Conservation (phyloP, 2,113 vertebrate species). For the Nematolebias whitei region DNA sequence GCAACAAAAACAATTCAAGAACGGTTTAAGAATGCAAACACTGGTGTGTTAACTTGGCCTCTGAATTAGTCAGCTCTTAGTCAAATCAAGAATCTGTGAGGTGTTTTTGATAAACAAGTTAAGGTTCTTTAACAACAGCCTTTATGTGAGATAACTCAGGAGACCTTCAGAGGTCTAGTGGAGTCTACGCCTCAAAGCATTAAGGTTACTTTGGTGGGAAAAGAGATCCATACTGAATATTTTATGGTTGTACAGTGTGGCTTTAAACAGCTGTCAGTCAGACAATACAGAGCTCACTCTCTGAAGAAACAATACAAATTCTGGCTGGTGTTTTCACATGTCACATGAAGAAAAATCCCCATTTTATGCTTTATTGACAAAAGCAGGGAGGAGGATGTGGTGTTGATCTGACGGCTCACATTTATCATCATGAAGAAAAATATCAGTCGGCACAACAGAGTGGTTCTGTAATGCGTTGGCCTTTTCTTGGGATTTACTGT, state of each 20-base stretch:
- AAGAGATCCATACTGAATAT: not conserved
- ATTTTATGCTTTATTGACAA: not conserved
- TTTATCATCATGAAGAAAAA: not conserved
- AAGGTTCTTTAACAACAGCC: not conserved
- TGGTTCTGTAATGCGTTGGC: not conserved
- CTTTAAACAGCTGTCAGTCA: not conserved
- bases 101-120: not conserved
- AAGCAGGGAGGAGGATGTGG: not conserved
- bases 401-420: not conserved
- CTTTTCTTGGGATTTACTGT: slow-evolving; percentile 1
- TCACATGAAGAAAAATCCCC: not conserved
- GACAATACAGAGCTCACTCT: too few species aligned
- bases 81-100: too few species aligned
- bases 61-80: too few species aligned
- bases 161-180: not conserved
- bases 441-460: not conserved
- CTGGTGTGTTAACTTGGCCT: too few species aligned
- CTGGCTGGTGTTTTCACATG: not conserved
- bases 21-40: too few species aligned
- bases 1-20: too few species aligned
- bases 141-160: too few species aligned
- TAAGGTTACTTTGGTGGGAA: not conserved
- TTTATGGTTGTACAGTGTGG: too few species aligned
- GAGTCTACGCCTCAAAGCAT: not conserved
- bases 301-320: not conserved